Evolutionary conservation across 2,888 invertebrate species (phyloP), one percentile per base, ranked within the genome.

Genomic region (Diplazon laetatorius): DNA sequence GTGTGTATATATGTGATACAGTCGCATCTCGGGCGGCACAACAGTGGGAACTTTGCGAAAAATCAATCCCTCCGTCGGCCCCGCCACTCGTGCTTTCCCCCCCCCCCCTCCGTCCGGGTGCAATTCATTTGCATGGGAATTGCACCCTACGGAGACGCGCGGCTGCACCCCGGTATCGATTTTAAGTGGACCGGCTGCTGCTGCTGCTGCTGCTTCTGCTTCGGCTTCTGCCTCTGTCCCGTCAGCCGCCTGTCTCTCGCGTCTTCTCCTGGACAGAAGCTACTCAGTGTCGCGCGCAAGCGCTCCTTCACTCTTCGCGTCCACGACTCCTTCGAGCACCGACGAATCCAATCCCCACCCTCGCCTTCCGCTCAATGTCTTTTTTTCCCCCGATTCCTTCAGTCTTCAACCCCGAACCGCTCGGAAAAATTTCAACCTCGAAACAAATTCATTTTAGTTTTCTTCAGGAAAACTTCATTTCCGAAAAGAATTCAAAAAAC

Each of bases 41-140:
- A 68, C 79, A 79, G 76, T 66, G 75, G 60, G 81, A 81, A 73
- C 6, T 78, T 81, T 72, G 66, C 60, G 83, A 87, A 88, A 86
- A 86, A 85, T 86, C 85, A 84, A 86, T 85, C 82, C 82, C 75
- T 77, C 46, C 60, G 76, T 74, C 66, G 76, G 71, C 66, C 78
- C 74, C 68, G 68, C 70, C 70, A 62, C 69, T 73, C 80, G 69
- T 63, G 48, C 35, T 63, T n/a, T n/a, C n/a, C n/a, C n/a, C n/a
- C n/a, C n/a, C n/a, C n/a, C n/a, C n/a, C n/a, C 60, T 57, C 76
- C 80, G 82, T 83, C 84, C 83, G 83, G 83, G 83, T 89, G 88
- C 89, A 89, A 90, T 90, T 90, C 88, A 89, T 89, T 89, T 90
- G 89, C 89, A 90, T 89, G 84, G 87, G 88, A 90, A 90, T 90